A percentile compares a stretch with the other conserved stretches of the same genome.
phyloP scores from a whole-genome alignment of 1,140 invertebrate species.

The Melipona quadrifasciata region DNA sequence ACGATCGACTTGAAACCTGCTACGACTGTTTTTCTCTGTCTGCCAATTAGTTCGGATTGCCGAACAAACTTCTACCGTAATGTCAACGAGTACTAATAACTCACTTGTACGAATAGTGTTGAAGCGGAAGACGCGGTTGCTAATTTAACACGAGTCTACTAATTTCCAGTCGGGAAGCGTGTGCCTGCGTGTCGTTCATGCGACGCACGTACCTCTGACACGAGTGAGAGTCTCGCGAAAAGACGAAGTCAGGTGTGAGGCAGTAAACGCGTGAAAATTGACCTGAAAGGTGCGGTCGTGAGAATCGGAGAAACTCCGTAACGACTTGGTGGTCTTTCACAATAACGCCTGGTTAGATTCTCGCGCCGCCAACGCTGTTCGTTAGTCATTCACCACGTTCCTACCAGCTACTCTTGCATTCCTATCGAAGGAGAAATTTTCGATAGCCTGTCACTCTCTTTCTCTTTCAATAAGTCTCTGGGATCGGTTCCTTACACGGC shows the following conservation, averaged over 20 bases:
- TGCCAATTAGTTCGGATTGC: no score
- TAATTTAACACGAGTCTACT: neutral
- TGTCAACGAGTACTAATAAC: neutral
- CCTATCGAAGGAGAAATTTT: neutral
- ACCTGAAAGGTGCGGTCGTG: neutral
- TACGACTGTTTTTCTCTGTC: no score
- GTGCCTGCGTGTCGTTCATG: neutral
- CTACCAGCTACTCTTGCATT: neutral
- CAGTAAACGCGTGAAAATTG: conserved; percentile 15
- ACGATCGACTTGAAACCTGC: no score
- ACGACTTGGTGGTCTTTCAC: conserved; percentile 8
- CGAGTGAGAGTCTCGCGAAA: conserved; percentile 15
- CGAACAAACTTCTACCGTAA: no score
- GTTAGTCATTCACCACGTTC: neutral
- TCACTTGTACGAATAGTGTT: neutral
- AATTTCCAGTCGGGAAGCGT: neutral
- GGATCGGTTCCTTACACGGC: neutral
- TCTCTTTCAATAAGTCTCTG: neutral
- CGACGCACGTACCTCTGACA: no score
- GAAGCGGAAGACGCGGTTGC: neutral
- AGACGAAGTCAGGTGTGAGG: neutral
- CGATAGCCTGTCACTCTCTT: neutral
- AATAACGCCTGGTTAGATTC: neutral
- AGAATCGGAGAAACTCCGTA: conserved; percentile 20
- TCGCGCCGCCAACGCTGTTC: neutral